A percentile compares a stretch with the other conserved stretches of the same genome.
phyloP scores from a whole-genome alignment of 2,113 vertebrate species.

The Dicentrarchus labrax region DNA sequence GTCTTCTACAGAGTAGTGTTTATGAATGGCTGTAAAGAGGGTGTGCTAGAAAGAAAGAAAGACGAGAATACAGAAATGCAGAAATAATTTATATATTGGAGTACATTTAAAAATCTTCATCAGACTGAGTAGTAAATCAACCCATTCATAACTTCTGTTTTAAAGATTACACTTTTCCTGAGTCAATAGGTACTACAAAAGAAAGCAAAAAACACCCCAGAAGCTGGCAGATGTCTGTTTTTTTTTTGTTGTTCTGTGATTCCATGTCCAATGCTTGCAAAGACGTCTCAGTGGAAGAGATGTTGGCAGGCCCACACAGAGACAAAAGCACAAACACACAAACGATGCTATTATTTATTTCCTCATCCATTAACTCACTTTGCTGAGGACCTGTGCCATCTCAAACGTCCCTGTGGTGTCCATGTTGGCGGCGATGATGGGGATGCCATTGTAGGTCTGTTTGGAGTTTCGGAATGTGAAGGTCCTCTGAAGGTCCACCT shows the following conservation, averaged over 20 bases:
- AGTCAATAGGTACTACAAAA: background rate
- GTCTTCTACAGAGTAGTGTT: conserved; percentile 96
- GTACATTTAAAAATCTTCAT: too few relatives aligned
- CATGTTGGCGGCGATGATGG: conserved; percentile 98
- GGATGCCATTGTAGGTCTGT: conserved; percentile 95
- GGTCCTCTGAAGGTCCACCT: conserved; percentile 95
- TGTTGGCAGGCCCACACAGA: conserved; percentile 1
- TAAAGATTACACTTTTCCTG: background rate
- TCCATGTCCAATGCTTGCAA: background rate
- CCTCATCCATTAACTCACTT: conserved; percentile 82
- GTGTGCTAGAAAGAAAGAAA: conserved; percentile 84
- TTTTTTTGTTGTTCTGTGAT: background rate
- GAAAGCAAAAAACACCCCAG: background rate
- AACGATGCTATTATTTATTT: background rate
- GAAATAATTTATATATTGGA: background rate
- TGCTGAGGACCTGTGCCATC: conserved; percentile 94
- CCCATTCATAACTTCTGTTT: too few relatives aligned
- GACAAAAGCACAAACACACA: background rate
- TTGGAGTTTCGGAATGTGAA: conserved; percentile 99
- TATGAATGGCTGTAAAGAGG: conserved; percentile 97
- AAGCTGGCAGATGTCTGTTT: background rate
- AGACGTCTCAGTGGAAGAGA: background rate
- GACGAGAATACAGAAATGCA: background rate
- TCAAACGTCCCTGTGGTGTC: conserved; percentile 99
- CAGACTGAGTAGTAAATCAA: too few relatives aligned